A percentile compares a stretch with the other conserved stretches of the same genome.
These are phyloP conservation scores for Phengaris arion DNA, from an alignment of 2,888 invertebrate genomes.

Conservation along the genomic window DNA sequence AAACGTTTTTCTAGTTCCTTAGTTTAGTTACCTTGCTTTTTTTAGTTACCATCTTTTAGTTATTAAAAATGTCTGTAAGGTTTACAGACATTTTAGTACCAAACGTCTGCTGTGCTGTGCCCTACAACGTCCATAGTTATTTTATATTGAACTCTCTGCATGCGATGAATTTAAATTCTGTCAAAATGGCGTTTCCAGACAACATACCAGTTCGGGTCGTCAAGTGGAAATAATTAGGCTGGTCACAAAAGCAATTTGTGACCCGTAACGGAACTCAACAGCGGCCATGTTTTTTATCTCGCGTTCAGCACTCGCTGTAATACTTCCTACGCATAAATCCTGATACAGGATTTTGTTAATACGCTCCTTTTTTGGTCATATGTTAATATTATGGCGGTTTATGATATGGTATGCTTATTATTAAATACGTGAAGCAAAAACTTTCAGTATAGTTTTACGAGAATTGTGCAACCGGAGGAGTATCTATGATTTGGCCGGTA, in stretches of 20 bases:
- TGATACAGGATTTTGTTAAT: slow-evolving; percentile 27
- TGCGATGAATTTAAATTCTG: background rate
- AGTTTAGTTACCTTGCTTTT: too few species aligned
- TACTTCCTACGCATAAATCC: slow-evolving; percentile 35
- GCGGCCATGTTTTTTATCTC: slow-evolving; percentile 38
- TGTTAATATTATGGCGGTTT: background rate
- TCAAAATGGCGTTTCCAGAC: slow-evolving; percentile 44
- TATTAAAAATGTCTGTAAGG: too few species aligned
- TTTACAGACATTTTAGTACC: too few species aligned
- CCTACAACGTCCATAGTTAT: too few species aligned
- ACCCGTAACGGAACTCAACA: slow-evolving; percentile 57
- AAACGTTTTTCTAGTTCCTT: too few species aligned
- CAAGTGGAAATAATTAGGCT: slow-evolving; percentile 73
- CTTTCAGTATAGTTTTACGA: too few species aligned
- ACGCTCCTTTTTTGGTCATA: slow-evolving; percentile 3
- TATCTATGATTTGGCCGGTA: too few species aligned
- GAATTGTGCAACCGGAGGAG: too few species aligned
- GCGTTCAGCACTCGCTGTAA: slow-evolving; percentile 37
- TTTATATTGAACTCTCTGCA: background rate
- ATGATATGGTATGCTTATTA: background rate
- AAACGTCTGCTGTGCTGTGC: too few species aligned
- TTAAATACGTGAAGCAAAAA: too few species aligned
- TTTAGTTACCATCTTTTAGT: too few species aligned
- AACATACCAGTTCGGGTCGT: slow-evolving; percentile 51
- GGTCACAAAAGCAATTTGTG: slow-evolving; percentile 74